Evolutionary conservation across 53 echinoderm and acorn worm species (phyloP), one percentile per base, ranked within the genome.

Genomic region (Hippasteria phrygiana): DNA sequence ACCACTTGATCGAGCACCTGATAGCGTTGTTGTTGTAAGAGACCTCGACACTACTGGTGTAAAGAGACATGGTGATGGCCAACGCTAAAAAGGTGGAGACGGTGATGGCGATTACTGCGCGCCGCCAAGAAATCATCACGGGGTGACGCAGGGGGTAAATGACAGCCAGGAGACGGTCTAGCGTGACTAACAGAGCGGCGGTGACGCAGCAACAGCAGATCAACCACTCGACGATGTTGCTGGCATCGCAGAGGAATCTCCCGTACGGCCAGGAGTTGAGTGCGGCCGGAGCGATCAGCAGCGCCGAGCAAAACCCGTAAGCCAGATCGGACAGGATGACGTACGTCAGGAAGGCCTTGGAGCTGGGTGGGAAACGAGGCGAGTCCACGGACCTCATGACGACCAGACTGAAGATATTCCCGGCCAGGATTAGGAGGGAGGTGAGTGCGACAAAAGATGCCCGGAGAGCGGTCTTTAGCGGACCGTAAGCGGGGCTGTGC

Each of bases 181-280:
- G 16, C 6, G 83, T 83, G 70, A 83, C 33, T 8, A 83, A 33
- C 12, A 83, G 29, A 16, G 83, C 83, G 20, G 83, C 83, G n/a
- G 45, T 69, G 83, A 70, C 70, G 29, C 83, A 83, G 34, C 83
- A 83, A 7, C 36, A 18, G 22, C 83, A 83, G 2, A 66, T 45
- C 66, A 69, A 48, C 1, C 33, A 16, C 9, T 66, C 22, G 1
- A 70, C 10, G 37, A 69, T 16, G 35, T 69, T 4, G 20, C 47
- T 69, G 12, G 14, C 66, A 0, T 46, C 12, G 50, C 83, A 83
- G 42, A 67, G 20, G 43, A 66, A 48, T 1, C 50, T 2, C 2
- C 83, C 83, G 33, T 83, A 83, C 69, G 83, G 83, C 83, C 83
- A 83, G 47, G 3, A 18, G 35, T 83, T 83, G 3, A 83, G 33